Conservation (phyloP, 2,113 vertebrate genomes). For the Clinocottus analis region DNA sequence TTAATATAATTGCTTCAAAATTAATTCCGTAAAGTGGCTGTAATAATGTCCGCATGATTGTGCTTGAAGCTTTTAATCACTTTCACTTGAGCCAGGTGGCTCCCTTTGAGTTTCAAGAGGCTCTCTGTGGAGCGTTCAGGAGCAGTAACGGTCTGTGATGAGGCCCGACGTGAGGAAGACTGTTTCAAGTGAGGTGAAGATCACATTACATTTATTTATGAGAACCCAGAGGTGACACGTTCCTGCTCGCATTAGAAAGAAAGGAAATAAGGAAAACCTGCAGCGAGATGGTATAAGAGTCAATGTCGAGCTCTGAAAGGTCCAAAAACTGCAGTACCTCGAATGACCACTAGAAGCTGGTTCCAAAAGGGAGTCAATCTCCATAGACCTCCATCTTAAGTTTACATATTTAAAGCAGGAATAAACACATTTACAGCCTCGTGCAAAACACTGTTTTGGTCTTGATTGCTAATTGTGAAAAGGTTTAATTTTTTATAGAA, state of each 20-base stretch:
- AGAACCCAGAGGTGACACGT: background rate
- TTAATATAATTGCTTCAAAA: conserved; percentile 38
- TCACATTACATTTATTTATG: background rate
- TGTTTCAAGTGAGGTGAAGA: background rate
- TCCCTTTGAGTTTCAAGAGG: conserved; percentile 5
- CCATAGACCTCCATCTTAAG: background rate
- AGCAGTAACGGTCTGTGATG: conserved; percentile 7
- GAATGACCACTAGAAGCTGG: background rate
- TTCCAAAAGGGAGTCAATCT: background rate
- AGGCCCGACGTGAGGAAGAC: background rate
- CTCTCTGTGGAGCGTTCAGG: conserved; percentile 5
- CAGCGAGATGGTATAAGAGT: no score
- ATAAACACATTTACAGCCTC: no score
- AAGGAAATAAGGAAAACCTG: background rate
- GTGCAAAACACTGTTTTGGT: no score
- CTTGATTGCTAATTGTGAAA: no score
- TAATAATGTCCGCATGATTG: conserved; percentile 20
- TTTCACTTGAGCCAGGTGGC: conserved; percentile 23
- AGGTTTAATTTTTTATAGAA: no score
- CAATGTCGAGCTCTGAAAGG: background rate
- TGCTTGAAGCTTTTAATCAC: conserved; percentile 30
- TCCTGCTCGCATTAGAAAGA: background rate
- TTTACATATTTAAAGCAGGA: no score
- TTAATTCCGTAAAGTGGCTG: conserved; percentile 37
- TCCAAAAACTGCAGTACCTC: background rate